These are phyloP conservation scores for Catharus fuscescens DNA, from an alignment of 2,113 vertebrate species.

Conservation along the genomic window DNA sequence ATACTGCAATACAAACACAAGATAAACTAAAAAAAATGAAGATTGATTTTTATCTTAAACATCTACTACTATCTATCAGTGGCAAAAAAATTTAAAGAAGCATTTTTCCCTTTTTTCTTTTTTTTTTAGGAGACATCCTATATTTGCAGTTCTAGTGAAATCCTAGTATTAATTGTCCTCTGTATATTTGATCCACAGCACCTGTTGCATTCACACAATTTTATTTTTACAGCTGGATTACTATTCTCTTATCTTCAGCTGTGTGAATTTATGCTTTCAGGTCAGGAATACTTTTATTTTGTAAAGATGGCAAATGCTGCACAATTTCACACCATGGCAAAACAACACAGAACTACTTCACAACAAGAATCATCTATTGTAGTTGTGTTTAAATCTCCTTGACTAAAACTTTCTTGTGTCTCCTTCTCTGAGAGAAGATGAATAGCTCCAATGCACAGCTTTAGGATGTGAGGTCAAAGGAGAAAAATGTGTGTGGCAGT, in stretches of 20 bases:
- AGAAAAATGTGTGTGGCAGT: background rate
- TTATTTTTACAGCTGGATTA: background rate
- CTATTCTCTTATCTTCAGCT: background rate
- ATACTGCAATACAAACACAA: background rate
- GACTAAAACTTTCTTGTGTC: background rate
- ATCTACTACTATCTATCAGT: background rate
- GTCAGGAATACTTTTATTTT: background rate
- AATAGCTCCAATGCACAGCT: background rate
- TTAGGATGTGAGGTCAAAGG: background rate
- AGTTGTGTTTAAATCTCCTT: background rate
- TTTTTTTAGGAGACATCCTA: background rate
- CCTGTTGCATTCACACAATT: background rate
- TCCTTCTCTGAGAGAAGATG: background rate
- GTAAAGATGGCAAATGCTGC: background rate
- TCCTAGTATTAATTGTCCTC: background rate
- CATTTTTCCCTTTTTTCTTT: background rate
- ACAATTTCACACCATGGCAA: background rate
- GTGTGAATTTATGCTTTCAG: background rate
- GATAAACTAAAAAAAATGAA: background rate
- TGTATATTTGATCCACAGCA: background rate
- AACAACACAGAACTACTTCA: background rate
- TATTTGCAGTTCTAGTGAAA: background rate
- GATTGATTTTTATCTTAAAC: background rate
- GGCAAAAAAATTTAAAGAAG: background rate
- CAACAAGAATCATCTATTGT: background rate